These are phyloP conservation scores for Rhogogaster chlorosoma DNA, from an alignment of 2,888 invertebrate genomes.

Conservation along the genomic window DNA sequence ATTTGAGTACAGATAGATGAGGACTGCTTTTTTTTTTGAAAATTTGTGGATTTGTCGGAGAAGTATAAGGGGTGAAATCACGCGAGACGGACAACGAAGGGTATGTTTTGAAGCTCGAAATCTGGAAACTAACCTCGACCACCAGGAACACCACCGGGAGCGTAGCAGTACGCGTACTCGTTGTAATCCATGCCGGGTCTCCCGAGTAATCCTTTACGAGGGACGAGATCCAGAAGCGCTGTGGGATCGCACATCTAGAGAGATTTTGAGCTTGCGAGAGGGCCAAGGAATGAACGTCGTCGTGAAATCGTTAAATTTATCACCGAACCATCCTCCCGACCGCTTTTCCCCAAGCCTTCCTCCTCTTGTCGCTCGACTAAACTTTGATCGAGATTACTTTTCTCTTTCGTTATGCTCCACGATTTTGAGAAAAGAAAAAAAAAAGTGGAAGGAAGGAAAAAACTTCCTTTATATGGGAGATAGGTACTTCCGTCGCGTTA, in stretches of 20 bases:
- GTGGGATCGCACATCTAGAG: constrained; percentile 72
- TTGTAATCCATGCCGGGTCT: constrained; percentile 77
- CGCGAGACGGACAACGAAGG: constrained; percentile 26
- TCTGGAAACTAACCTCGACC: constrained; percentile 71
- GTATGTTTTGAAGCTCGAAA: background rate
- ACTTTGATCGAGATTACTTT: constrained; percentile 46
- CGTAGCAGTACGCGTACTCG: constrained; percentile 77
- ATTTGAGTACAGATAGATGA: background rate
- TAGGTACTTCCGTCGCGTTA: background rate
- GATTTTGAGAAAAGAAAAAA: background rate
- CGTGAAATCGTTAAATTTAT: constrained; percentile 49
- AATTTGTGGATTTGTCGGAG: background rate
- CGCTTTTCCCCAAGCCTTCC: background rate
- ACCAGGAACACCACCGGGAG: constrained; percentile 60
- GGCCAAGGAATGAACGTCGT: constrained; percentile 18
- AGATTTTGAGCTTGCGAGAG: constrained; percentile 35
- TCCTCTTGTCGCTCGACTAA: constrained; percentile 18
- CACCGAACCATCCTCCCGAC: constrained; percentile 42
- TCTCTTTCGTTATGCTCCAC: constrained; percentile 22
- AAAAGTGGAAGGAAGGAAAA: background rate
- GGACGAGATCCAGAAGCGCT: constrained; percentile 73
- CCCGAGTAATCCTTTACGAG: constrained; percentile 74
- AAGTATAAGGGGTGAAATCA: background rate
- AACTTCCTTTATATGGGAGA: background rate
- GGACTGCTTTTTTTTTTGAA: background rate